These are phyloP conservation scores for Steromphala cineraria DNA, from an alignment of 2,888 invertebrate genomes.

Conservation along the genomic window DNA sequence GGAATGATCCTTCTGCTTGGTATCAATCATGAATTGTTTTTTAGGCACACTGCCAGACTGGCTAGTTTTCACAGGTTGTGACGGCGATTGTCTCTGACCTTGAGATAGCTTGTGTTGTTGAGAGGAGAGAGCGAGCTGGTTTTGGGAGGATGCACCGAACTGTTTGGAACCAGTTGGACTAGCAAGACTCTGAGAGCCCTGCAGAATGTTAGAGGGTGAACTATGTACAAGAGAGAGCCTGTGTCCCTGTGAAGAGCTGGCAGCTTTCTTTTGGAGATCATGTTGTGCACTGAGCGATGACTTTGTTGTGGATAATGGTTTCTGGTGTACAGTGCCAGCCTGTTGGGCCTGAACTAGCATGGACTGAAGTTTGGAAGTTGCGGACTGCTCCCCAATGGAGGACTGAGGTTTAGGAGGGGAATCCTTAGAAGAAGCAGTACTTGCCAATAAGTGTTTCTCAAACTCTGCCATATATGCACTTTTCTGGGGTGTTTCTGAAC, in stretches of 20 bases:
- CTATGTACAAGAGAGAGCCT: not conserved
- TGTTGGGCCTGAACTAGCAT: conserved; percentile 11
- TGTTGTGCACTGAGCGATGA: not conserved
- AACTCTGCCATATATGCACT: conserved; percentile 47
- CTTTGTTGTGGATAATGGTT: not conserved
- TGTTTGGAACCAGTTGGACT: not conserved
- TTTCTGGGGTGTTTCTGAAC: conserved; percentile 22
- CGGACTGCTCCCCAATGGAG: not conserved
- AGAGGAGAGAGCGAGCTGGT: not conserved
- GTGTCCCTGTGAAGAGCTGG: not conserved
- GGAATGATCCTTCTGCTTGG: not conserved
- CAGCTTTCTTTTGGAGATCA: not conserved
- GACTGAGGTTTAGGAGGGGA: not conserved
- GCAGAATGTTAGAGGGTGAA: not conserved
- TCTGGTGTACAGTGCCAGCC: not conserved
- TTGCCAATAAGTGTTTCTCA: conserved; percentile 43
- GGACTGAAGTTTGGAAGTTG: conserved; percentile 16
- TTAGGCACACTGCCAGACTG: not conserved
- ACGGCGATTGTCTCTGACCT: not conserved
- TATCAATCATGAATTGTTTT: not conserved
- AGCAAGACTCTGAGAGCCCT: not conserved
- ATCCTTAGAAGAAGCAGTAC: not conserved
- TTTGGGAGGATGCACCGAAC: not conserved
- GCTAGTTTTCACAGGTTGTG: conserved; percentile 1
- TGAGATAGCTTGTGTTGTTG: conserved; percentile 4